phyloP scores from a whole-genome alignment of 1,140 invertebrate species.

The Drosophila ambigua region DNA sequence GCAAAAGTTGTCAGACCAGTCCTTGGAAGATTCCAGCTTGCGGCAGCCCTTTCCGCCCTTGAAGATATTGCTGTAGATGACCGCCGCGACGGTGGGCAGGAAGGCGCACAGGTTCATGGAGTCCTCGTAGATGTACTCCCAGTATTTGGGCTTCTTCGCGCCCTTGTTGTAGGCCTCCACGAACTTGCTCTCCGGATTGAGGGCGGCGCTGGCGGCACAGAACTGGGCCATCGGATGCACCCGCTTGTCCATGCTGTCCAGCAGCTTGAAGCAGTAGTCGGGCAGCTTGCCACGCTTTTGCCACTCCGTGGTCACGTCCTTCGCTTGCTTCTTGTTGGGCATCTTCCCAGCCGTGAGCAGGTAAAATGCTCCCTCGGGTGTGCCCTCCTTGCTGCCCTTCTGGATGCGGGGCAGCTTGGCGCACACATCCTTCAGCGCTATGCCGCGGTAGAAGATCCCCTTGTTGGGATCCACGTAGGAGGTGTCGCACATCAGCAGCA shows the following conservation, averaged over 20 bases:
- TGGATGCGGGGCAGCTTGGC: conserved; percentile 93
- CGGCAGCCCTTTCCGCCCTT: conserved; percentile 92
- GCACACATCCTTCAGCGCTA: conserved; percentile 96
- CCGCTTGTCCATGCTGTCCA: conserved; percentile 96
- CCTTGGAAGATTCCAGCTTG: conserved; percentile 92
- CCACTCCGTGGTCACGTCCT: conserved; percentile 94
- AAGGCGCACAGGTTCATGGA: conserved; percentile 97
- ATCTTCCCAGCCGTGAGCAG: conserved; percentile 95
- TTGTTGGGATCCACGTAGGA: conserved; percentile 96
- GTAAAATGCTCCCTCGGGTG: conserved; percentile 98
- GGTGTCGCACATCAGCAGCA: conserved; percentile 96
- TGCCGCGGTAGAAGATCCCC: conserved; percentile 96
- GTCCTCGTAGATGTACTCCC: conserved; percentile 95
- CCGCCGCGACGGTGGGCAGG: conserved; percentile 94
- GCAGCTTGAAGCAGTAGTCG: conserved; percentile 94
- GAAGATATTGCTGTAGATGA: conserved; percentile 95
- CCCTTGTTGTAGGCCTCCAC: conserved; percentile 92
- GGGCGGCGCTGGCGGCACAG: conserved; percentile 93
- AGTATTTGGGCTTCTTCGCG: conserved; percentile 49
- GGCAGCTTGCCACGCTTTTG: conserved; percentile 90
- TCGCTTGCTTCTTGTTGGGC: conserved; percentile 91
- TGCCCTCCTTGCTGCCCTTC: conserved; percentile 92
- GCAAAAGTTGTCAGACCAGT: conserved; percentile 97
- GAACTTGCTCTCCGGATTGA: conserved; percentile 96
- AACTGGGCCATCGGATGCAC: conserved; percentile 98